Conservation (phyloP, 2,113 vertebrate genomes). For the Bettongia penicillata region DNA sequence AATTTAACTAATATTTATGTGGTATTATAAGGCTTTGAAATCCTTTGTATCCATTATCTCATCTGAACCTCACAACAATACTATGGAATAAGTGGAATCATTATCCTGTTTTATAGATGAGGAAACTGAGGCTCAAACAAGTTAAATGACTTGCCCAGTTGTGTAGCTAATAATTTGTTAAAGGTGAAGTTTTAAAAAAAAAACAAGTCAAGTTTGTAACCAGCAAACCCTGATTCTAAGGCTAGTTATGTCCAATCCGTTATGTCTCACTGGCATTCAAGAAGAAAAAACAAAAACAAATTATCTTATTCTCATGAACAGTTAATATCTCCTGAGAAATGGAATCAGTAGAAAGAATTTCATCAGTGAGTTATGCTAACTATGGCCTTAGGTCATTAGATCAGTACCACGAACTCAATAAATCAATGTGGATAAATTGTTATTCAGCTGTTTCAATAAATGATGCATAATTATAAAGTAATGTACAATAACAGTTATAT, state of each 20-base stretch:
- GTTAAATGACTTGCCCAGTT: neutral
- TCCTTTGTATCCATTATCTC: neutral
- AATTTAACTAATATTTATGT: neutral
- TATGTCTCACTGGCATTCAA: neutral
- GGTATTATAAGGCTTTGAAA: neutral
- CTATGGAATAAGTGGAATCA: neutral
- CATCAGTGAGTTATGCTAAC: slow-evolving; percentile 79
- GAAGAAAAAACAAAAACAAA: slow-evolving; percentile 39
- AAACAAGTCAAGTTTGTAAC: neutral
- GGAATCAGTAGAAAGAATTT: slow-evolving; percentile 75
- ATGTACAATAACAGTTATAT: slow-evolving; percentile 67
- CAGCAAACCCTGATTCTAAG: neutral
- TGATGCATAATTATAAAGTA: slow-evolving; percentile 68
- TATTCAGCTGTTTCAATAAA: slow-evolving; percentile 23
- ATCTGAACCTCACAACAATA: neutral
- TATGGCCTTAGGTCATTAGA: slow-evolving; percentile 64
- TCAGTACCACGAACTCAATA: slow-evolving; percentile 63
- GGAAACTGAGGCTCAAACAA: neutral
- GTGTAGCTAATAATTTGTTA: neutral
- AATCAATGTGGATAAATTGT: slow-evolving; percentile 75
- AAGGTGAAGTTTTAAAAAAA: neutral
- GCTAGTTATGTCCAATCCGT: neutral
- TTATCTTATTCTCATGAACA: slow-evolving; percentile 30
- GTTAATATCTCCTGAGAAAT: slow-evolving; percentile 75
- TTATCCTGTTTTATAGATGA: neutral